A percentile compares a stretch with the other conserved stretches of the same genome.
These are phyloP conservation scores for Macrocentrus cingulum DNA, from an alignment of 1,140 invertebrate genomes.

Conservation along the genomic window DNA sequence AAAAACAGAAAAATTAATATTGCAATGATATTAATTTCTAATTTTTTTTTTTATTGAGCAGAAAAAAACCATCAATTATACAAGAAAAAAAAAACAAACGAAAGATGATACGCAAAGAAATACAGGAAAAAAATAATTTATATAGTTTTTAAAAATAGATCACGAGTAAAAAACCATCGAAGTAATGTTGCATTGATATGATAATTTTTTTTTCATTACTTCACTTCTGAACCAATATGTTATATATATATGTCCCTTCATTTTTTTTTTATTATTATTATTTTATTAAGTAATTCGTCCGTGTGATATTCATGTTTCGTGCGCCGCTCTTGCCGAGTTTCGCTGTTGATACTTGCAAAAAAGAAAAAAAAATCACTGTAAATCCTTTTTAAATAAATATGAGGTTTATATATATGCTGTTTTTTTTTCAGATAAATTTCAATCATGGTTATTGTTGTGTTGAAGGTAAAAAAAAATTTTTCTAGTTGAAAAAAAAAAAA, in stretches of 20 bases:
- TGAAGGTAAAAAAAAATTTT: no score
- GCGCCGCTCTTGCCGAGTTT: slow-evolving; percentile 57
- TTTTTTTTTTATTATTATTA: slow-evolving; percentile 32
- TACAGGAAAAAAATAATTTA: not conserved
- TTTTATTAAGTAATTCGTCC: slow-evolving; percentile 37
- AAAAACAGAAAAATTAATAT: slow-evolving; percentile 40
- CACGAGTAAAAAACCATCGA: slow-evolving; percentile 1
- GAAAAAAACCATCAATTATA: not conserved
- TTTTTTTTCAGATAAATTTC: no score
- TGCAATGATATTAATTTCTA: slow-evolving; percentile 43
- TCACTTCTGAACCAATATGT: not conserved
- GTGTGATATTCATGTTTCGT: slow-evolving; percentile 58
- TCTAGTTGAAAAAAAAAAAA: no score
- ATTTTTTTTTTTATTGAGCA: slow-evolving; percentile 34
- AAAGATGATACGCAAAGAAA: not conserved
- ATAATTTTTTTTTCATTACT: not conserved
- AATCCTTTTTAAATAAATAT: slow-evolving; percentile 61
- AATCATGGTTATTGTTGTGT: no score
- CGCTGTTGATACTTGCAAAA: slow-evolving; percentile 59
- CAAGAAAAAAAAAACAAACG: not conserved
- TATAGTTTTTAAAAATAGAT: no score
- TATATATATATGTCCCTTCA: slow-evolving; percentile 27
- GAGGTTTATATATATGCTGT: slow-evolving; percentile 52
- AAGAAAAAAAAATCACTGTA: slow-evolving; percentile 58
- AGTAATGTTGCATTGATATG: slow-evolving; percentile 9